Evolutionary conservation across 2,113 vertebrate species (phyloP), one percentile per base, ranked within the genome.

Genomic region (Callithrix jacchus): DNA sequence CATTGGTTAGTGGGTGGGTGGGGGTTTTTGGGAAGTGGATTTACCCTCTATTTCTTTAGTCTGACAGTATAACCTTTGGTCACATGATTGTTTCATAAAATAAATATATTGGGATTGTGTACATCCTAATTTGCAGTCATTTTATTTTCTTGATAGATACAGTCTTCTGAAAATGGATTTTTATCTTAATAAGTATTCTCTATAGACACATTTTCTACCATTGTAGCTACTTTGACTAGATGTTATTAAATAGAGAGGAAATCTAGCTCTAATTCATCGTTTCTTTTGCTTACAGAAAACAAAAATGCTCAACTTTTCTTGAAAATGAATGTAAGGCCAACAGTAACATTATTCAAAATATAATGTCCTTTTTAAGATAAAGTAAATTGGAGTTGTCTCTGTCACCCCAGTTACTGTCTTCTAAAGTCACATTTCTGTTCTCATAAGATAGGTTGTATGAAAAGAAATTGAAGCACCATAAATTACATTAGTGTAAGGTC

Each of bases 401-500:
- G 49, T 76, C 86, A 93, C 23, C 21, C 30, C 21, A 27, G 21
- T 85, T 79, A 32, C 0, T 76, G 18, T 64, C 94, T 70, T 70
- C 61, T 13, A 45, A 86, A 56, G 66, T 4, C 90, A 23, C 35
- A 54, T 91, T 97, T 96, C 93, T 97, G 73, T 86, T 37, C 94
- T 64, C 76, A 77, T 84, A 95, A 94, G 16, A 77, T 40, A 70
- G 52, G 56, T 95, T 11, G 16, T 88, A 30, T 81, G 82, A 90
- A 95, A 88, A 96, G 58, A 93, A 70, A 73, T 30, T 16, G 45
- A 97, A 96, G 8, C 0, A 0, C 13, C 40, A 64, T 84, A 84
- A 98, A 88, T 90, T 79, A 85, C 47, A 86, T 30, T 74, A 73
- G 54, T 32, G 45, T 47, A 74, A 81, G 84, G 77, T 89, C 94